phyloP scores from a whole-genome alignment of 2,113 vertebrate species.

The Sinocyclocheilus anshuiensis region DNA sequence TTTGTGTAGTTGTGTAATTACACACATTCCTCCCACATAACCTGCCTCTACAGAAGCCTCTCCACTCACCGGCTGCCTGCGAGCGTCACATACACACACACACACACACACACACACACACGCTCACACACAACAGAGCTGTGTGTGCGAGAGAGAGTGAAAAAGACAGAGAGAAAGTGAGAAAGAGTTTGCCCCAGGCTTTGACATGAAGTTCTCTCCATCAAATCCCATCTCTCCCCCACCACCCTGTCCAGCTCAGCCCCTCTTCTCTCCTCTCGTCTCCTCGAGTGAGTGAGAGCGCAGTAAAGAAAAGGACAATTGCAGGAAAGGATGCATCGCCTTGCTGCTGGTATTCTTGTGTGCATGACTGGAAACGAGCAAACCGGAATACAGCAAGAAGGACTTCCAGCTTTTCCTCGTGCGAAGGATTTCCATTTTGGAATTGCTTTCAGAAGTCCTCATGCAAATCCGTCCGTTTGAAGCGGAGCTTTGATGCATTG shows the following conservation, averaged over 20 bases:
- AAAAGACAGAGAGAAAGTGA: conserved; percentile 45
- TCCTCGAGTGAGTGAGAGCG: conserved; percentile 23
- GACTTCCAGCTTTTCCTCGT: neutral
- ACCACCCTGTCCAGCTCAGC: conserved; percentile 45
- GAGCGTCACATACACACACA: conserved; percentile 44
- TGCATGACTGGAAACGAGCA: neutral
- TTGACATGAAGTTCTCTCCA: conserved; percentile 58
- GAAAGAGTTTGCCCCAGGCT: conserved; percentile 54
- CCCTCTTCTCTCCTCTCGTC: conserved; percentile 8
- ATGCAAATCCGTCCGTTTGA: too few relatives aligned
- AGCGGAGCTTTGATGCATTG: neutral
- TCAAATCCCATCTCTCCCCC: conserved; percentile 51
- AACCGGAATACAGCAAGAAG: conserved; percentile 9
- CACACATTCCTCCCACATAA: conserved; percentile 64
- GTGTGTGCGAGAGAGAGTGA: conserved; percentile 41
- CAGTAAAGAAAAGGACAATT: conserved; percentile 17
- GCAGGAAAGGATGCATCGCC: conserved; percentile 51
- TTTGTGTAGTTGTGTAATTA: conserved; percentile 52
- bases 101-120: neutral
- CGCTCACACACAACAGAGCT: neutral
- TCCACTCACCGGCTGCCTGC: conserved; percentile 51
- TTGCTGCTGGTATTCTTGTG: neutral
- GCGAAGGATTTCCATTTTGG: neutral
- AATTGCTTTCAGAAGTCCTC: neutral
- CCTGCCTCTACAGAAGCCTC: conserved; percentile 61